Evolutionary conservation across 64 coral and sea anemone genomes (phyloP).

Genomic region (Montipora sp.): DNA sequence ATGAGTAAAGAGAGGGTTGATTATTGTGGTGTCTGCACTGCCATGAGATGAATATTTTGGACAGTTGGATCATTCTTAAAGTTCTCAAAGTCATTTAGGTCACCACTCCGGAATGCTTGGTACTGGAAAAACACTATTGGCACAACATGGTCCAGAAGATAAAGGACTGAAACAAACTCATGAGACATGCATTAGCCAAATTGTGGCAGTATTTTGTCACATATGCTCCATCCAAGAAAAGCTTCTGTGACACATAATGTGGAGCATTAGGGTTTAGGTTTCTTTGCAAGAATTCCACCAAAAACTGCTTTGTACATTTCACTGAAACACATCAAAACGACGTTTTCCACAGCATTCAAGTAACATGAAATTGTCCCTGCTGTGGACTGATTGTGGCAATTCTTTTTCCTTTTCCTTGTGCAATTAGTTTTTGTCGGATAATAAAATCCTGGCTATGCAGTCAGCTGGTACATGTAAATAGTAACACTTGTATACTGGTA

Average conservation of each 20-base stretch:
- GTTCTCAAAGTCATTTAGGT: not conserved
- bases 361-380: constrained; percentile 34
- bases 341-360: constrained; percentile 28
- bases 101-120: constrained; percentile 5
- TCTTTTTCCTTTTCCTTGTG: constrained; percentile 4
- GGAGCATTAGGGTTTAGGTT: constrained; percentile 1
- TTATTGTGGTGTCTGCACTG: constrained; percentile 33
- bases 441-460: constrained; percentile 25
- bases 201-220: constrained; percentile 16
- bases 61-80: constrained; percentile 10
- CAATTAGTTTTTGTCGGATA: constrained; percentile 34
- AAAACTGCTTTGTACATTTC: constrained; percentile 21
- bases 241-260: constrained; percentile 28
- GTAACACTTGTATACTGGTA: not conserved
- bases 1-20: constrained; percentile 41
- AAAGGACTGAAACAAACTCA: constrained; percentile 21
- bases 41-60: constrained; percentile 38
- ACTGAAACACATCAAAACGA: not conserved
- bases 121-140: constrained; percentile 40
- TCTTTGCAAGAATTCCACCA: constrained; percentile 38
- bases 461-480: not conserved
- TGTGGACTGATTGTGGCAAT: constrained; percentile 3
- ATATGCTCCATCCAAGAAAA: constrained; percentile 21
- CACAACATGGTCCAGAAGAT: constrained; percentile 39
- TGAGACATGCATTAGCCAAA: constrained; percentile 8